These are phyloP conservation scores for Malthinus flaveolus DNA, from an alignment of 2,888 invertebrate species.

Conservation along the genomic window DNA sequence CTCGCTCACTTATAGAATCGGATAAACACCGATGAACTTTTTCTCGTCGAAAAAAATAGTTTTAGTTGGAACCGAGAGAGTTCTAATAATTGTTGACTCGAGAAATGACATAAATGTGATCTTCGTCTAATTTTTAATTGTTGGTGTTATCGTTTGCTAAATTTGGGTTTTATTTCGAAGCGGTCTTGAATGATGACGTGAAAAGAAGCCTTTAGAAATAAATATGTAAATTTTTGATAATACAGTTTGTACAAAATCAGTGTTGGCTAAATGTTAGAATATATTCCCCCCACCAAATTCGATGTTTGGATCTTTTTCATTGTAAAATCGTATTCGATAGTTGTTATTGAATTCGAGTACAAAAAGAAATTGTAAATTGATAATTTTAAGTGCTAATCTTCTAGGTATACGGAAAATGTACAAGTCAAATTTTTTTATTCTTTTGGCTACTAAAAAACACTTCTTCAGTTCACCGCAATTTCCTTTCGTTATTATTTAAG, in stretches of 20 bases:
- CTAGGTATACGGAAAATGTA: constrained; percentile 28
- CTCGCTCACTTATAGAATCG: too few species aligned
- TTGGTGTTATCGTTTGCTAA: background rate
- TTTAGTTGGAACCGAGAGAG: constrained; percentile 20
- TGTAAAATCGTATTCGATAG: constrained; percentile 17
- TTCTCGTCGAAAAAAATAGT: background rate
- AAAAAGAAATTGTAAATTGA: constrained; percentile 18
- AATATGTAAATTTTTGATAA: constrained; percentile 29
- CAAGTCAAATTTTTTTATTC: constrained; percentile 11
- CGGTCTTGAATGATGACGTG: constrained; percentile 40
- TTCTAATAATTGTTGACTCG: constrained; percentile 15
- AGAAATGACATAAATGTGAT: constrained; percentile 16
- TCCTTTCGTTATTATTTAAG: background rate
- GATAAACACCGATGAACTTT: too few species aligned
- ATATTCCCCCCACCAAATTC: constrained; percentile 23
- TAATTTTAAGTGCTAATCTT: constrained; percentile 21
- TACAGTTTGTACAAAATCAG: constrained; percentile 41
- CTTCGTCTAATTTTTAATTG: constrained; percentile 9
- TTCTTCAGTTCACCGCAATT: background rate
- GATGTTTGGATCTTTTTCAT: constrained; percentile 29
- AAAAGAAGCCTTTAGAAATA: constrained; percentile 34
- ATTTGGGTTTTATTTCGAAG: constrained; percentile 32
- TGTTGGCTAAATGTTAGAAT: constrained; percentile 36
- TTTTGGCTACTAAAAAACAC: background rate
- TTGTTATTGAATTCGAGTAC: constrained; percentile 23